Conservation (phyloP, 2,113 vertebrate species). For the Climacteris rufus region DNA sequence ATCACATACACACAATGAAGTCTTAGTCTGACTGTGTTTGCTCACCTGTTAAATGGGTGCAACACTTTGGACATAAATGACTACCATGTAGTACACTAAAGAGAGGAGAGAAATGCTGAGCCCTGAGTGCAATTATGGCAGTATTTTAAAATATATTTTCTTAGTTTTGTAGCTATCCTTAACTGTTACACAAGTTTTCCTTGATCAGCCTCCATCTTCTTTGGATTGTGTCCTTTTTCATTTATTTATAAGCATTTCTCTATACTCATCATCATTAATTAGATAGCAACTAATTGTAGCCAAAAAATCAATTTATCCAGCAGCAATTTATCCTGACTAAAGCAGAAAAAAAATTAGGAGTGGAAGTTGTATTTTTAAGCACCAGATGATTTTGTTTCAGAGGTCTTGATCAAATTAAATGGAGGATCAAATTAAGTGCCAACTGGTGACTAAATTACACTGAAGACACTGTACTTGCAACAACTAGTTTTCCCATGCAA, state of each 20-base stretch:
- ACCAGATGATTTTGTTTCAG: slow-evolving; percentile 34
- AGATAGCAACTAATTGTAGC: background rate
- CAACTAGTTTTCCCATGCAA: slow-evolving; percentile 16
- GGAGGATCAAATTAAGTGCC: slow-evolving; percentile 46
- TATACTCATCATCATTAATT: slow-evolving; percentile 19
- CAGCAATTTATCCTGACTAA: slow-evolving; percentile 13
- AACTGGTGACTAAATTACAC: slow-evolving; percentile 32
- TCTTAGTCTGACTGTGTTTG: background rate
- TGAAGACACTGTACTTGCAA: background rate
- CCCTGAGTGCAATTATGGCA: background rate
- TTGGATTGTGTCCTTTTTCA: background rate
- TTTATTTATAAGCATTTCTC: slow-evolving; percentile 27
- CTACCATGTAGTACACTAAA: background rate
- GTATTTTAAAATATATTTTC: background rate
- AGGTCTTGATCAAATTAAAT: slow-evolving; percentile 55
- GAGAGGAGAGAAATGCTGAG: background rate
- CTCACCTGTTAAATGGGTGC: background rate
- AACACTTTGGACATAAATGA: background rate
- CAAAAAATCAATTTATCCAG: slow-evolving; percentile 33
- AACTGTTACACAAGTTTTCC: background rate
- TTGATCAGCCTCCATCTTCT: background rate
- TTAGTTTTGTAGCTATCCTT: background rate
- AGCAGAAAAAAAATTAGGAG: background rate
- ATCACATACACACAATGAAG: background rate
- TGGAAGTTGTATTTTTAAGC: slow-evolving; percentile 21